phyloP scores from a whole-genome alignment of 1,140 invertebrate genomes.

The Pteromalus puparum region DNA sequence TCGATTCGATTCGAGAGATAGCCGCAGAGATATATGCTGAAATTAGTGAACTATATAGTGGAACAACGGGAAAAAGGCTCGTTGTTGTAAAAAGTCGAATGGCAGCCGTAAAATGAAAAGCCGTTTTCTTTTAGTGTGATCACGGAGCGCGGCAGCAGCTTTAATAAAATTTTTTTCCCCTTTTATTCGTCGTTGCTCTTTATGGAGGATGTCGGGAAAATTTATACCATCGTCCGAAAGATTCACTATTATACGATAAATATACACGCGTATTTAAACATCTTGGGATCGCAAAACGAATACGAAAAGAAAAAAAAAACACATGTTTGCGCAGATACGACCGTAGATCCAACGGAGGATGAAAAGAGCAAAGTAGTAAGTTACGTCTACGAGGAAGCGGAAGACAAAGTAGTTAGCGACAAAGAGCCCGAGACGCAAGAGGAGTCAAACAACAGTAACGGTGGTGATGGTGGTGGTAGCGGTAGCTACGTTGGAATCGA shows the following conservation, averaged over 20 bases:
- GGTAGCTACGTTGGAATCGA: no score
- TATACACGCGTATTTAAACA: no score
- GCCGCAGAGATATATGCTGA: background rate
- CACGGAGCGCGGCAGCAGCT: background rate
- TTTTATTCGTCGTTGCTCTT: background rate
- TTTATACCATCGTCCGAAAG: background rate
- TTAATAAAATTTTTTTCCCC: slow-evolving; percentile 4
- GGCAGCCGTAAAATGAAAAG: slow-evolving; percentile 13
- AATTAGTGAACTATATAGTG: background rate
- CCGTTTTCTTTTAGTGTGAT: background rate
- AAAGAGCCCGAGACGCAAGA: no score
- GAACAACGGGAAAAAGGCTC: background rate
- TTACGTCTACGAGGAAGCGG: background rate
- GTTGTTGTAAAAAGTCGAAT: slow-evolving; percentile 20
- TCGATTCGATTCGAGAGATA: background rate
- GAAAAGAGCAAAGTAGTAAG: no score
- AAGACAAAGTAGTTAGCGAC: background rate
- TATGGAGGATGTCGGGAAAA: background rate
- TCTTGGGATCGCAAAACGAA: no score
- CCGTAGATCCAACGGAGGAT: background rate
- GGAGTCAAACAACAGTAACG: no score
- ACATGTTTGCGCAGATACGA: background rate
- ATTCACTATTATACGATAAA: background rate
- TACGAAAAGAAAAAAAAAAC: background rate
- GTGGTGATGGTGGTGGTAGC: no score